phyloP scores from a whole-genome alignment of 2,797 vertebrate species.

The Pteronotus mesoamericanus region DNA sequence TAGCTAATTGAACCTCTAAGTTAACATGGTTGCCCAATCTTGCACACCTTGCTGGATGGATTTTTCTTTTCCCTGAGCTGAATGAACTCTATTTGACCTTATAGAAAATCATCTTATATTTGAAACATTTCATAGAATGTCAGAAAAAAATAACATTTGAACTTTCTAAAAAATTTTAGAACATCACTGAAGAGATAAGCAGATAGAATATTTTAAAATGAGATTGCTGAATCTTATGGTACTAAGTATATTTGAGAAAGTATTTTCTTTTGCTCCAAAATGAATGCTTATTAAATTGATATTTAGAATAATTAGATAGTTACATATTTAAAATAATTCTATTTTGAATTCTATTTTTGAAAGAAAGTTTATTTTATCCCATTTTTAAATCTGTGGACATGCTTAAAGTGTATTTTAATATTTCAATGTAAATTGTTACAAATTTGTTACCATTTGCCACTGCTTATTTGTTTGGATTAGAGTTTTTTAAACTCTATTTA shows the following conservation, averaged over 20 bases:
- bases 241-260: not conserved
- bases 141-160: not conserved
- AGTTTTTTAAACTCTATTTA: not conserved
- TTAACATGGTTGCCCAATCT: not conserved
- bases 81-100: not conserved
- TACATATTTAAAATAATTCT: not conserved
- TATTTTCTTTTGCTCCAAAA: not conserved
- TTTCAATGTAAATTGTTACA: not conserved
- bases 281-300: not conserved
- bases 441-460: not conserved
- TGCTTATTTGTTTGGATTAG: not conserved
- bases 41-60: not conserved
- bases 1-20: not conserved
- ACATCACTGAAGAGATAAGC: not conserved
- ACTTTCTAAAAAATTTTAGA: not conserved
- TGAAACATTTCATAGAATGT: not conserved
- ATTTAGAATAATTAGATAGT: not conserved
- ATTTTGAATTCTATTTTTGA: constrained; percentile 26
- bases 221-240: not conserved
- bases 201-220: not conserved
- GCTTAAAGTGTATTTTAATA: not conserved
- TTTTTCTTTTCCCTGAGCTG: not conserved
- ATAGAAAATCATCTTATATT: not conserved
- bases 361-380: not conserved
- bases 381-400: not conserved